phyloP scores from a whole-genome alignment of 2,888 invertebrate species.

The Acronicta alni region DNA sequence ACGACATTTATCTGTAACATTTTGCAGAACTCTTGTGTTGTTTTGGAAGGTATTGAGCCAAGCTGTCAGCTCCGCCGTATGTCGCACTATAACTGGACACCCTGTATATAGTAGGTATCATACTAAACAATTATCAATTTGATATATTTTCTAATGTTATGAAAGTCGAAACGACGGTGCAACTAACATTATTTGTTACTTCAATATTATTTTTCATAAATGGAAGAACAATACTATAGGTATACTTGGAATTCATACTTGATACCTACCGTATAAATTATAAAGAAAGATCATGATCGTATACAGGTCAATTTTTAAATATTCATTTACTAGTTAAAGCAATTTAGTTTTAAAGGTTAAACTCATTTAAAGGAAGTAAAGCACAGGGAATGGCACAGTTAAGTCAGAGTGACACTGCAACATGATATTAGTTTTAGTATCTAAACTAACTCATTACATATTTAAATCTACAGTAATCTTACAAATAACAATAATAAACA shows the following conservation, averaged over 20 bases:
- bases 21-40: too few relatives aligned
- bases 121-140: conserved; percentile 30
- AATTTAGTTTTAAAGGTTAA: conserved; percentile 16
- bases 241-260: conserved; percentile 4
- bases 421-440: conserved; percentile 20
- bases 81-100: too few relatives aligned
- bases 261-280: conserved; percentile 6
- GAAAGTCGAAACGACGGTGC: conserved; percentile 6
- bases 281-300: conserved; percentile 21
- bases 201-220: conserved; percentile 6
- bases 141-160: conserved; percentile 3
- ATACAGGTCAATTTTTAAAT: conserved; percentile 19
- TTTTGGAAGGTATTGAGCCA: too few relatives aligned
- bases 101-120: too few relatives aligned
- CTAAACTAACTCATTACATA: conserved; percentile 32
- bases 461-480: conserved; percentile 30
- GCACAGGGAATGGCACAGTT: conserved; percentile 58
- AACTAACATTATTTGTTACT: conserved; percentile 1
- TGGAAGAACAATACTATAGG: conserved; percentile 12
- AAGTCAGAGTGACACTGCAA: conserved; percentile 40
- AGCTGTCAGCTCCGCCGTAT: too few relatives aligned
- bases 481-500: conserved; percentile 48
- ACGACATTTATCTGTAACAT: too few relatives aligned
- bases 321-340: conserved; percentile 27
- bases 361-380: conserved; percentile 48